A percentile compares a stretch with the other conserved stretches of the same genome.
Evolutionary conservation across 2,888 invertebrate species (phyloP).

Genomic region (Cyaniris semiargus): DNA sequence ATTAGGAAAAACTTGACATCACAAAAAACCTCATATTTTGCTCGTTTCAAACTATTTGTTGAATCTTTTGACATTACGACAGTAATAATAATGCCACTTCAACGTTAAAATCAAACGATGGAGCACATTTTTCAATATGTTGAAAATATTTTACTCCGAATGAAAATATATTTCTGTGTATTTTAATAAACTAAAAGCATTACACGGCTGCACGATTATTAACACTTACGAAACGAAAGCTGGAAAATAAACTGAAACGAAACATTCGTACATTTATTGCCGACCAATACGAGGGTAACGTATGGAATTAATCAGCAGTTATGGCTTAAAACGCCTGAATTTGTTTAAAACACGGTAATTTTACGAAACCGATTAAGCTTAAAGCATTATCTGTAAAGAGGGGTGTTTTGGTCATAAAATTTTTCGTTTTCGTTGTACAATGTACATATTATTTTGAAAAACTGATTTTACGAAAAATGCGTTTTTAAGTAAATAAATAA

Average conservation of each 20-base stretch:
- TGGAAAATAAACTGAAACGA: not conserved
- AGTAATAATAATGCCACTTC: not conserved
- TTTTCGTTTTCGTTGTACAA: too few species aligned
- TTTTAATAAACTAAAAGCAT: conserved; percentile 7
- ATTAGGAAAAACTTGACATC: too few species aligned
- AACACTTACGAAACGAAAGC: conserved; percentile 12
- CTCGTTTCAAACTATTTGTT: too few species aligned
- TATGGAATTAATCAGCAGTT: conserved; percentile 7
- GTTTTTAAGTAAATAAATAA: too few species aligned
- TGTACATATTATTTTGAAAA: too few species aligned
- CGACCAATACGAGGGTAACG: not conserved
- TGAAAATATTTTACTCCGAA: not conserved
- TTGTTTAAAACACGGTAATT: not conserved
- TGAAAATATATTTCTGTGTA: not conserved
- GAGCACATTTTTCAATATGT: not conserved
- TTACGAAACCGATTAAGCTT: not conserved
- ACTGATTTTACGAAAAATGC: too few species aligned
- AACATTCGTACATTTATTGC: conserved; percentile 3
- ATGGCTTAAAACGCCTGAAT: not conserved
- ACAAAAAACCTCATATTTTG: too few species aligned
- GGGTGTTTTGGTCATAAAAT: not conserved
- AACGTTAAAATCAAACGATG: not conserved
- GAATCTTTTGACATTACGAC: too few species aligned
- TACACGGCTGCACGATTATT: not conserved
- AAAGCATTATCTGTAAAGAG: not conserved